Base-by-base conservation (phyloP, 2,797 vertebrate genomes). In the Lutjanus campechanus region DNA sequence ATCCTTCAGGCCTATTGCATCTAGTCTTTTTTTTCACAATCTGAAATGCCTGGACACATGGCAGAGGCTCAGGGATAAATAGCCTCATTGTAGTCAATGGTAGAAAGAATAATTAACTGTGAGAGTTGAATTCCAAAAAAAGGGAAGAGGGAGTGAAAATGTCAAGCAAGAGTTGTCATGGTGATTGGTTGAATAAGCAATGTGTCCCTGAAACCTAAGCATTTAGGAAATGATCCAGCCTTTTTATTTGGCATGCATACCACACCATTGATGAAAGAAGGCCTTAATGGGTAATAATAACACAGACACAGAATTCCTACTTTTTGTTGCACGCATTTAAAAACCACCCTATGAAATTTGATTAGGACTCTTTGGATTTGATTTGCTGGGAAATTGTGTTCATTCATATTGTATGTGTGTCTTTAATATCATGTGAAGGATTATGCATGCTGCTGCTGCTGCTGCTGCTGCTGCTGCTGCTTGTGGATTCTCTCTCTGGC, bases 141-240 rank as follows among this genome's bases (percentile, higher is more conserved):
- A 17, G 77, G 69, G 44, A 80, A 56, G 78, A 81, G 69, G 71
- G 67, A 88, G 73, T 77, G 85, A 83, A 91, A 89, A 90, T 91
- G 91, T 93, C 91, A 90, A 92, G 92, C 85, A 84, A 58, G 91
- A 94, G 95, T 96, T 95, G 95, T 95, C 95, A 95, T 95, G 92
- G 95, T 89, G 94, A 96, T 95, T 91, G 90, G 86, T 91, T 93
- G 91, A 95, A 96, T 94, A 94, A 93, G 92, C 91, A 89, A 89
- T 89, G 92, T 90, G 90, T 93, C 88, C 83, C 84, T 87, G 84
- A 94, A 93, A 90, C 88, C 82, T 79, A 76, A 92, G 84, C 87
- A 87, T 95, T 95, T 90, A 87, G 62, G 80, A 88, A 91, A 85
- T 83, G 71, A 73, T 87, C 82, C 82, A 74, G 76, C 66, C 68